phyloP scores from a whole-genome alignment of 2,888 invertebrate genomes.

The Lycaena phlaeas region DNA sequence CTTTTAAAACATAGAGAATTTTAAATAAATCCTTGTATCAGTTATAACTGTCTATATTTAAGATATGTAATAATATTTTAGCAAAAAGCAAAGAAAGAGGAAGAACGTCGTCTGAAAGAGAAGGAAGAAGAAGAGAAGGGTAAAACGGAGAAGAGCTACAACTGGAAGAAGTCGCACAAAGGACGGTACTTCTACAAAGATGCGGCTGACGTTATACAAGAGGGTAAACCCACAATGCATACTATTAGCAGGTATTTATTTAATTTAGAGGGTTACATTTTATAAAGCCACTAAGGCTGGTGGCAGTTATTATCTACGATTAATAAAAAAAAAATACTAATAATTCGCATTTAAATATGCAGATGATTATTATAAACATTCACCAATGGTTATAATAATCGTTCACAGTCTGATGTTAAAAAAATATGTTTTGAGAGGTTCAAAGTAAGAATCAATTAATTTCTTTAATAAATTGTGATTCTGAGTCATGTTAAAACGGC shows the following conservation, averaged over 20 bases:
- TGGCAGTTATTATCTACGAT: no score
- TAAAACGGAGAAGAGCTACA: constrained; percentile 69
- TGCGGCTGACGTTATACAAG: constrained; percentile 91
- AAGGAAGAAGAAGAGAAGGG: constrained; percentile 65
- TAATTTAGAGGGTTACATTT: constrained; percentile 1
- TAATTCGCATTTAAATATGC: no score
- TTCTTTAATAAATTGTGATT: no score
- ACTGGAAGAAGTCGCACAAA: constrained; percentile 82
- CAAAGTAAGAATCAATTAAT: no score
- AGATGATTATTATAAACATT: no score
- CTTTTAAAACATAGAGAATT: no score
- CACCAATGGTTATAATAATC: no score
- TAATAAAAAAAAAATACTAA: no score
- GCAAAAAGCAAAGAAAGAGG: constrained; percentile 61
- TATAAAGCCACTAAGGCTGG: background rate
- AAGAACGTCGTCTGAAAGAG: constrained; percentile 58
- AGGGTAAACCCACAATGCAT: constrained; percentile 79
- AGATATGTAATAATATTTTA: constrained; percentile 23
- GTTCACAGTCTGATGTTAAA: no score
- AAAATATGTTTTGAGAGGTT: no score
- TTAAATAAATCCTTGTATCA: no score
- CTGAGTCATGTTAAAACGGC: no score
- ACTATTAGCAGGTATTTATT: constrained; percentile 50
- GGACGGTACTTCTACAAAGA: constrained; percentile 87
- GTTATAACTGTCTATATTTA: background rate